Conservation (phyloP, 2,888 invertebrate genomes). For the Eupithecia vulgata region DNA sequence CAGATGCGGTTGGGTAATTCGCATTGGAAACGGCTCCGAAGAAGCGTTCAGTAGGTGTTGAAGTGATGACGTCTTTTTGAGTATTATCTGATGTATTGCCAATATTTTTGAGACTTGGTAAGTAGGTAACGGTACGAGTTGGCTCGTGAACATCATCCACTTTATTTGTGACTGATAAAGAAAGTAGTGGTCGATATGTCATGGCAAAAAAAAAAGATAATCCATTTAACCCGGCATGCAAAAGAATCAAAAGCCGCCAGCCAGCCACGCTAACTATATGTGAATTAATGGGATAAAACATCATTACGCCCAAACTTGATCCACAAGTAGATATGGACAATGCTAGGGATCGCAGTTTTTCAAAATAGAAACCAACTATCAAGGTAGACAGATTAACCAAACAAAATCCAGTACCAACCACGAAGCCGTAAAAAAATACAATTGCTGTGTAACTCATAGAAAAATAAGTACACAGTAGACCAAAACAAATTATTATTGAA, state of each 20-base stretch:
- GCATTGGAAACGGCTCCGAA: slow-evolving; percentile 57
- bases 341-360: slow-evolving; percentile 69
- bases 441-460: slow-evolving; percentile 55
- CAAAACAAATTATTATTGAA: slow-evolving; percentile 62
- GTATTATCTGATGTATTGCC: not conserved
- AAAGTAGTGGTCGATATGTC: slow-evolving; percentile 69
- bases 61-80: slow-evolving; percentile 40
- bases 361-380: slow-evolving; percentile 79
- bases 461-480: slow-evolving; percentile 68
- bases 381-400: slow-evolving; percentile 68
- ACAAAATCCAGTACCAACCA: slow-evolving; percentile 69
- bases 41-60: slow-evolving; percentile 55
- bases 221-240: slow-evolving; percentile 71
- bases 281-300: slow-evolving; percentile 66
- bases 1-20: slow-evolving; percentile 73
- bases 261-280: slow-evolving; percentile 63
- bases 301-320: slow-evolving; percentile 70
- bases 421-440: slow-evolving; percentile 65
- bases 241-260: slow-evolving; percentile 68
- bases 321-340: slow-evolving; percentile 67
- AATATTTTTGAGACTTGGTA: slow-evolving; percentile 60
- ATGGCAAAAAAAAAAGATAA: slow-evolving; percentile 67
- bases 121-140: slow-evolving; percentile 71
- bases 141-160: slow-evolving; percentile 58
- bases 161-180: slow-evolving; percentile 64